A percentile compares a stretch with the other conserved stretches of the same genome.
These are phyloP conservation scores for Gymnoscelis rufifasciata DNA, from an alignment of 2,888 invertebrate species.

Conservation along the genomic window DNA sequence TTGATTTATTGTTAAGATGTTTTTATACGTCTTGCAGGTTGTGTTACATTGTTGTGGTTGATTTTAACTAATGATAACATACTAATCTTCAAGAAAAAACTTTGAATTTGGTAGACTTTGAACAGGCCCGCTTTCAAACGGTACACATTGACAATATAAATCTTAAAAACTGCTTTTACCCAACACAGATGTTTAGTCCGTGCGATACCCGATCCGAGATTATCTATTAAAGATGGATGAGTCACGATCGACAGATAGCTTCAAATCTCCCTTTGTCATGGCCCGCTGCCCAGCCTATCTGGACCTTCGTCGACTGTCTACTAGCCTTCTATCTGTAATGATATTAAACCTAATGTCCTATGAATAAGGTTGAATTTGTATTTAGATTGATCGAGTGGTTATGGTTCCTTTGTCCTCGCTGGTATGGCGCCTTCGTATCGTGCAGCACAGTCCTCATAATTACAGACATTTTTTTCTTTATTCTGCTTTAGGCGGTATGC, in stretches of 20 bases:
- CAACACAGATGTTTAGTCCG: slow-evolving; percentile 18
- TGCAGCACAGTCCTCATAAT: slow-evolving; percentile 14
- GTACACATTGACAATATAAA: slow-evolving; percentile 9
- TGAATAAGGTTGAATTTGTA: slow-evolving; percentile 16
- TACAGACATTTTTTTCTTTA: slow-evolving; percentile 15
- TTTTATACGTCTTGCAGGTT: neutral
- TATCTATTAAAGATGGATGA: slow-evolving; percentile 60
- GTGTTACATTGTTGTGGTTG: too few species aligned
- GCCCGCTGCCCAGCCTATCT: slow-evolving; percentile 26
- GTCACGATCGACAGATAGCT: slow-evolving; percentile 65
- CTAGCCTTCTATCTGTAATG: slow-evolving; percentile 10
- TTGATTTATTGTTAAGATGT: neutral
- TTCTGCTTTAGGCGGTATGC: slow-evolving; percentile 31
- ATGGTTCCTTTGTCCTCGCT: slow-evolving; percentile 17
- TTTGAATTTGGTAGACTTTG: too few species aligned
- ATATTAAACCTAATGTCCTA: slow-evolving; percentile 21
- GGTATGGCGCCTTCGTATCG: slow-evolving; percentile 23
- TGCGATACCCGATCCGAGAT: slow-evolving; percentile 45
- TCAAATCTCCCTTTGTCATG: slow-evolving; percentile 68
- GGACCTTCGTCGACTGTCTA: slow-evolving; percentile 16
- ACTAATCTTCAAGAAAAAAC: too few species aligned
- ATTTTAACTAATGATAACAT: too few species aligned
- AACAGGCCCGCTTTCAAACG: too few species aligned
- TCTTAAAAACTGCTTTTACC: slow-evolving; percentile 13
- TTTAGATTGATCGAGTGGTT: slow-evolving; percentile 10